Conservation (phyloP, 2,113 vertebrate genomes). For the Opisthocomus hoazin region DNA sequence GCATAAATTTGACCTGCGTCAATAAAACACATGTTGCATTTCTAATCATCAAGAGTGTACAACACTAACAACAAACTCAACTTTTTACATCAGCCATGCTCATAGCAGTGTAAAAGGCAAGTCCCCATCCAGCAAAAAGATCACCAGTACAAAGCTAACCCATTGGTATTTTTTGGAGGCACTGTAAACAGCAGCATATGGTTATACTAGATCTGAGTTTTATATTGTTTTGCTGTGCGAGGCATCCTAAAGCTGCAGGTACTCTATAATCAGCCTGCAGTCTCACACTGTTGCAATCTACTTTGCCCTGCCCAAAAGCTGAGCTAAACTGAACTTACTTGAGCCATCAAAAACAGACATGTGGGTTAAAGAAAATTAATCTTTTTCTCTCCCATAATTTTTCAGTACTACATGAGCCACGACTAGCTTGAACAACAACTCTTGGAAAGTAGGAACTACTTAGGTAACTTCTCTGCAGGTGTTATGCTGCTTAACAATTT, state of each 20-base stretch:
- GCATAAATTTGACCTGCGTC: background rate
- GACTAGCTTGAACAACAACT: background rate
- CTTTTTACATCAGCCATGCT: background rate
- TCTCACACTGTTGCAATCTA: background rate
- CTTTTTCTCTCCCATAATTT: background rate
- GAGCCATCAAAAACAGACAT: background rate
- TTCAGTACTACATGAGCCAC: background rate
- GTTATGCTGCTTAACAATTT: background rate
- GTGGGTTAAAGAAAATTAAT: background rate
- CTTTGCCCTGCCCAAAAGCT: background rate
- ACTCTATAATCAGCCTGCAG: background rate
- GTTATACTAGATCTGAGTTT: background rate
- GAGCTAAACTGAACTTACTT: background rate
- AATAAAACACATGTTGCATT: background rate
- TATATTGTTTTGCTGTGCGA: background rate
- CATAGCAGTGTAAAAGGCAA: background rate
- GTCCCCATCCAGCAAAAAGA: background rate
- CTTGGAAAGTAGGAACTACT: background rate
- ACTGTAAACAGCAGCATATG: background rate
- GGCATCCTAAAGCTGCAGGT: background rate
- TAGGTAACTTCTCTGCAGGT: background rate
- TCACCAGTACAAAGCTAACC: background rate
- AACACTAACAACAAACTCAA: fast-evolving
- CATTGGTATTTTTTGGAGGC: background rate
- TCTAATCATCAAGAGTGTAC: background rate